Base-by-base conservation (phyloP, 2,797 vertebrate species). In the Dermochelys coriacea region DNA sequence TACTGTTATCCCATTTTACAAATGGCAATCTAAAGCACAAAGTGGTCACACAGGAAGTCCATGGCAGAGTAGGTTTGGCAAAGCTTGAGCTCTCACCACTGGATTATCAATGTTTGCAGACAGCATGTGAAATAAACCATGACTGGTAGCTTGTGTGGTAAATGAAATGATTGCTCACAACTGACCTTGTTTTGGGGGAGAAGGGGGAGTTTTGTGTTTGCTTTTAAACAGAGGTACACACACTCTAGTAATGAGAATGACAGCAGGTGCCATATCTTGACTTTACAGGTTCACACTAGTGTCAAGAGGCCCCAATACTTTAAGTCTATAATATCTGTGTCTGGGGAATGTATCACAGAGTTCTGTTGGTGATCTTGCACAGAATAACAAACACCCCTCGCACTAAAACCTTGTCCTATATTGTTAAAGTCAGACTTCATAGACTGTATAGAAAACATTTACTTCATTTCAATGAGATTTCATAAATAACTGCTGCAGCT, bases 301-400 rank as follows among this genome's bases (percentile, higher is more conserved):
- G 45, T 79, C 89, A 95, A 5, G 23, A 79, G 81, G 84, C 12
- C 92, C 77, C 79, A 77, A 50, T 80, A 51, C 80, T 86, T 89
- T 85, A 82, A 90, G 52, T 84, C 89, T 96, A 80, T 91, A 87
- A 77, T 97, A 96, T 88, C 93, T 94, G 47, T 49, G 71, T 80
- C 59, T 50, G 23, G 80, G 52, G 85, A 64, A 85, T 91, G 86
- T 64, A 77, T 77, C 80, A 34, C 82, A 81, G 80, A 93, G 92
- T 75, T 89, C 23, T 89, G 5, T 31, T 87, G 88, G 41, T 80
- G 34, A 4, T 1, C 80, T 94, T 19, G 8, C 8, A 68, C 64
- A 19, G n/a, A 64, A 64, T 37, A 68, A 74, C 74, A 80, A 80
- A 78, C 37, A 93, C 78, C 88, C 81, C 57, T 12, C 8, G 78